Percentiles rank a stretch among this genome's conserved stretches.
These are phyloP conservation scores for Andrena bucephala DNA, from an alignment of 2,888 invertebrate species.

Conservation along the genomic window DNA sequence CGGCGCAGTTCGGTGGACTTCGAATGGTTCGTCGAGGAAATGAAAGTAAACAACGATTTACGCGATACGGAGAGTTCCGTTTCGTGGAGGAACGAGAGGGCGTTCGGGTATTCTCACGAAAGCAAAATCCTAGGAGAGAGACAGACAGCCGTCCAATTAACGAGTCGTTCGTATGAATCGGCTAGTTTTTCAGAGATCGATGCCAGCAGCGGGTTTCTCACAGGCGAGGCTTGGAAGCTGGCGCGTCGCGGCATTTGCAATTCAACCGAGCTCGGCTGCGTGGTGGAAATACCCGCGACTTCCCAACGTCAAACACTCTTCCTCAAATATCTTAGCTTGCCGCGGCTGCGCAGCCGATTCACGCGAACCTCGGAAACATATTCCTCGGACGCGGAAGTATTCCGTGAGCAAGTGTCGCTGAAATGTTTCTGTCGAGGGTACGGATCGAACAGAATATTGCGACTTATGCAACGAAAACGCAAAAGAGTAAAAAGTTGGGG, in stretches of 20 bases:
- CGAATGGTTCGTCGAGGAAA: background rate
- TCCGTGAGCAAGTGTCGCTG: background rate
- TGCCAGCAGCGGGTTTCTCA: conserved; percentile 30
- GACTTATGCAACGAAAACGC: too few relatives aligned
- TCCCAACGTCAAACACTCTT: background rate
- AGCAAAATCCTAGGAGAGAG: conserved; percentile 26
- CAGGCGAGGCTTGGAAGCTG: background rate
- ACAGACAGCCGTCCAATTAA: conserved; percentile 12
- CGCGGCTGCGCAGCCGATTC: background rate
- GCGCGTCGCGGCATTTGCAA: background rate
- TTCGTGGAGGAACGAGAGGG: background rate
- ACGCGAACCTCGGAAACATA: background rate
- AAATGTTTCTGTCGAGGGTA: too few relatives aligned
- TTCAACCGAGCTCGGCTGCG: background rate
- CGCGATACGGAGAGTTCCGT: conserved; percentile 30
- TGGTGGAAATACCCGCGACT: background rate
- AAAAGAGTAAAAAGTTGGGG: too few relatives aligned
- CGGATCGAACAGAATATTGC: too few relatives aligned
- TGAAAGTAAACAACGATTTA: conserved; percentile 28
- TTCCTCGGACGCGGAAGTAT: background rate
- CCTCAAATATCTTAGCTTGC: conserved; percentile 1
- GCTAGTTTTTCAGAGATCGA: conserved; percentile 27
- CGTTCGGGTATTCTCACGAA: conserved; percentile 15
- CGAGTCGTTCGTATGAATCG: conserved; percentile 4
- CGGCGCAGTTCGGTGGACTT: conserved; percentile 6